These are phyloP conservation scores for Tinea trinotella DNA, from an alignment of 2,888 invertebrate species.

Conservation along the genomic window DNA sequence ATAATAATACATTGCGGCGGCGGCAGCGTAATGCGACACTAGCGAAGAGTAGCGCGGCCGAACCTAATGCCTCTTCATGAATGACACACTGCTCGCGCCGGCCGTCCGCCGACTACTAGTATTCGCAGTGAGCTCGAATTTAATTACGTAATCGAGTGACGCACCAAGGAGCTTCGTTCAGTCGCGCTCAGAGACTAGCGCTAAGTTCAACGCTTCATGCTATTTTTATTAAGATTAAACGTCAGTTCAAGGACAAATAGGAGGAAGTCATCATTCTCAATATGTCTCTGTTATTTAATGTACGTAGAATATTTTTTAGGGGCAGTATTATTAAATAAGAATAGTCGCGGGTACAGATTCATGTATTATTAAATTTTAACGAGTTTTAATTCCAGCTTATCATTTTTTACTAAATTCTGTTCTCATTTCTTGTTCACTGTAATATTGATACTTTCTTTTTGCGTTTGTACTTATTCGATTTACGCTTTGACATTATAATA, in stretches of 20 bases:
- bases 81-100: neutral
- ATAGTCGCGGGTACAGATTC: too few species aligned
- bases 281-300: neutral
- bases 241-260: neutral
- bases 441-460: too few species aligned
- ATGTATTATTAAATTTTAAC: too few species aligned
- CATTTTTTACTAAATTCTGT: too few species aligned
- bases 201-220: neutral
- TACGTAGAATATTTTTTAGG: too few species aligned
- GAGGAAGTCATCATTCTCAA: neutral
- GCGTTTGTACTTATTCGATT: too few species aligned
- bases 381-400: too few species aligned
- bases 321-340: too few species aligned
- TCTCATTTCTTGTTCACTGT: too few species aligned
- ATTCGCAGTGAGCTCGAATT: neutral
- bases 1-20: too few species aligned
- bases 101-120: neutral
- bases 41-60: neutral
- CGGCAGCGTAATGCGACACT: too few species aligned
- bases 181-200: neutral
- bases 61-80: neutral
- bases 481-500: too few species aligned
- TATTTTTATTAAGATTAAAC: neutral
- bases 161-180: neutral
- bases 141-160: conserved; percentile 3